These are phyloP conservation scores for Sander lucioperca DNA, from an alignment of 2,113 vertebrate genomes.

Conservation along the genomic window DNA sequence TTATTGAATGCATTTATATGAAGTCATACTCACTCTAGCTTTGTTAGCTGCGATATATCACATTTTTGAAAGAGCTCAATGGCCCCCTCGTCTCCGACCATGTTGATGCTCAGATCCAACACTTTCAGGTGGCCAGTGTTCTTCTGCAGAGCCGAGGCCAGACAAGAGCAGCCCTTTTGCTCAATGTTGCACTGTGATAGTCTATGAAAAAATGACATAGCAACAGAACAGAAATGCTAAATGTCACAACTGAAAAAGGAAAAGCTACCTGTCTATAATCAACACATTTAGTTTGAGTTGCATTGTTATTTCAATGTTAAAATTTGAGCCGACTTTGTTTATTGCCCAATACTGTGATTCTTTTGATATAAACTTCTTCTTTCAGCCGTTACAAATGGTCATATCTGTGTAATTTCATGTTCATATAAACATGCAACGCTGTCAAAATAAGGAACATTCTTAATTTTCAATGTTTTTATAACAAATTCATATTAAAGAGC, in stretches of 20 bases:
- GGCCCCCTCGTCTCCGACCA: conserved; percentile 47
- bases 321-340: background rate
- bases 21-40: conserved; percentile 68
- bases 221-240: background rate
- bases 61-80: conserved; percentile 24
- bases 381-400: background rate
- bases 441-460: too few relatives aligned
- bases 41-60: conserved; percentile 48
- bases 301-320: background rate
- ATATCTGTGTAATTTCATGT: too few relatives aligned
- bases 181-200: conserved; percentile 68
- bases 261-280: background rate
- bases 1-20: accelerated
- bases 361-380: background rate
- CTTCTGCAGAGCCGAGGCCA: conserved; percentile 60
- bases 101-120: conserved; percentile 74
- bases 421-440: too few relatives aligned
- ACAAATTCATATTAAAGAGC: too few relatives aligned
- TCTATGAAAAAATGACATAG: conserved; percentile 36
- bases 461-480: too few relatives aligned
- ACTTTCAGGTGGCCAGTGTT: conserved; percentile 45
- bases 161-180: conserved; percentile 8
- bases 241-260: background rate
- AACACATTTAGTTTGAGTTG: background rate
- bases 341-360: background rate